Base-by-base conservation (phyloP, 2,797 vertebrate genomes). In the Heterohyrax brucei region DNA sequence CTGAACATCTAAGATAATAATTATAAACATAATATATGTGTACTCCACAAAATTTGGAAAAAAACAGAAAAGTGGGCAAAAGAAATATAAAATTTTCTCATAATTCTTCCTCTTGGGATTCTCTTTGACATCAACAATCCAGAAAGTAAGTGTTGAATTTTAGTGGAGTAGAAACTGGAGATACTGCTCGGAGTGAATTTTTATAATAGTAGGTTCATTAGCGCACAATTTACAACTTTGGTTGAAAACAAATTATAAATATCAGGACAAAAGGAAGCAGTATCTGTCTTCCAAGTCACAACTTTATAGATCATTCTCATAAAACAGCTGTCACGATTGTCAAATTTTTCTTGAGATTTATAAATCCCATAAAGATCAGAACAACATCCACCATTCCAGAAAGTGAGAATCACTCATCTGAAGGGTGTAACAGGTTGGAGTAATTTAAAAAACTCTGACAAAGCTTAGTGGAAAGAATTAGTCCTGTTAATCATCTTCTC, bases 291-390 rank as follows among this genome's bases (percentile, higher is more conserved):
- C 21, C 1, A 80, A 80, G 22, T 84, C n/a, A n/a, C n/a, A 24
- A 26, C 80, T 64, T 85, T 53, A 78, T 30, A 64, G 48, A 66
- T 56, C 4, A 68, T 33, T 79, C 39, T 30, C 2, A 19, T 24
- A 28, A 61, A 70, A 30, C 7, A 26, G 4, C 39, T 70, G 30
- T 48, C 53, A 66, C 39, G 80, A 0, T 19, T 85, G 53, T 78
- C 28, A 39, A 61, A 3, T 48, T 28, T 75, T 79, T 86, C 19
- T 66, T 39, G 77, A 84, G 44, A 78, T 48, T 80, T 76, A 84
- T 33, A 95, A 48, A 75, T 48, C 26, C 33, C 73, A 79, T 83
- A 87, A 95, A 89, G 61, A 66, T 80, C 81, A 46, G 46, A 87
- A 81, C 94, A 91, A 26, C 14, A 46, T 93, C 81, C 82, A 5